Evolutionary conservation across 2,888 invertebrate species (phyloP).

Genomic region (Cosmia pyralina): DNA sequence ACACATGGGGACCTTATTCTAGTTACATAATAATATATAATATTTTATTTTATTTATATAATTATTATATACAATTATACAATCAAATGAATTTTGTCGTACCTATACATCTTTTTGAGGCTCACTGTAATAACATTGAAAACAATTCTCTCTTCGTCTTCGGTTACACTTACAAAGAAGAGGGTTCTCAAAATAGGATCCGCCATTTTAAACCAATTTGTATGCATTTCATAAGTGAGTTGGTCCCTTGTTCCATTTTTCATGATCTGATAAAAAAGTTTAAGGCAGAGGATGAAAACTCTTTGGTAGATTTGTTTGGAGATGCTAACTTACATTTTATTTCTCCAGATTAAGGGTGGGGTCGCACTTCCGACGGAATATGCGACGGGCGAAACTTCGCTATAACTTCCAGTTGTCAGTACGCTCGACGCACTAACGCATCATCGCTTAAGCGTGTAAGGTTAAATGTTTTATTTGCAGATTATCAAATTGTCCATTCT

Average conservation of each 20-base stretch:
- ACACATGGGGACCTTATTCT: too few species aligned
- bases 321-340: background rate
- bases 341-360: too few species aligned
- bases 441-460: too few species aligned
- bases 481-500: too few species aligned
- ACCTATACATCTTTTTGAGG: background rate
- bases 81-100: background rate
- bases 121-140: background rate
- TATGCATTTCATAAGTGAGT: background rate
- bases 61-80: background rate
- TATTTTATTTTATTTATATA: too few species aligned
- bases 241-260: conserved; percentile 1
- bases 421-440: too few species aligned
- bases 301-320: background rate
- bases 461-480: too few species aligned
- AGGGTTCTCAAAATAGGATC: background rate
- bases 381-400: too few species aligned
- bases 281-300: background rate
- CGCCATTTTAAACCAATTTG: background rate
- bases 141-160: background rate
- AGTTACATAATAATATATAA: too few species aligned
- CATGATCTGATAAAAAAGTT: background rate
- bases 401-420: too few species aligned
- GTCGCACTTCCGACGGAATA: too few species aligned
- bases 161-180: background rate